phyloP scores from a whole-genome alignment of 1,140 invertebrate species.

The Zophobas atratus region DNA sequence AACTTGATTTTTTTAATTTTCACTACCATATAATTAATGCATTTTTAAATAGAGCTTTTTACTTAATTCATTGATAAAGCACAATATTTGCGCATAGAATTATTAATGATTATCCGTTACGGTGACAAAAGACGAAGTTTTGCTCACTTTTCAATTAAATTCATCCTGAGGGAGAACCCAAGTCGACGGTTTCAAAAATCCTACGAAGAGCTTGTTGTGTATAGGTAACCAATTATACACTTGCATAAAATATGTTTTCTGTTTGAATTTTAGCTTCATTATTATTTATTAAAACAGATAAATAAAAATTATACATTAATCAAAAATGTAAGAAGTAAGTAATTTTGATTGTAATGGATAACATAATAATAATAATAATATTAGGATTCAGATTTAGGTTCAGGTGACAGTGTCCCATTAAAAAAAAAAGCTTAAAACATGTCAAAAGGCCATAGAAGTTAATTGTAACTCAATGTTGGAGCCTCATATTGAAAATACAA shows the following conservation, averaged over 20 bases:
- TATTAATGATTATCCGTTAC: background rate
- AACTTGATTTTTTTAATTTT: too few species aligned
- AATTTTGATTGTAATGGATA: conserved; percentile 3
- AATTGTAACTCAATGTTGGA: conserved; percentile 33
- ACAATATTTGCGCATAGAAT: too few species aligned
- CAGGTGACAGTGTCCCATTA: conserved; percentile 22
- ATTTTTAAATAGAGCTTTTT: too few species aligned
- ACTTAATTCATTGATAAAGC: too few species aligned
- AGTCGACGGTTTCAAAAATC: background rate
- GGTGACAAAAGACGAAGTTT: too few species aligned
- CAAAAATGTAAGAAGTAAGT: background rate
- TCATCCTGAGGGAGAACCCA: background rate
- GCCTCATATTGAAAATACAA: conserved; percentile 36
- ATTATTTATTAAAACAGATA: conserved; percentile 3
- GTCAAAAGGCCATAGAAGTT: conserved; percentile 37
- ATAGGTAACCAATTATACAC: background rate
- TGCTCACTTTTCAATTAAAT: background rate
- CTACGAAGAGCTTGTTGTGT: background rate
- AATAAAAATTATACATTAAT: conserved; percentile 1
- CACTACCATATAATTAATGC: too few species aligned
- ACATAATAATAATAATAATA: background rate
- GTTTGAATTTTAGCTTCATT: background rate
- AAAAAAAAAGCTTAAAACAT: conserved; percentile 43
- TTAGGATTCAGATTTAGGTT: conserved; percentile 23
- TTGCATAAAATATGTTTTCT: conserved; percentile 22